Conservation (phyloP, 30 jellyfish, hydroid and myxozoan species). For the Phacellophora camtschatica region DNA sequence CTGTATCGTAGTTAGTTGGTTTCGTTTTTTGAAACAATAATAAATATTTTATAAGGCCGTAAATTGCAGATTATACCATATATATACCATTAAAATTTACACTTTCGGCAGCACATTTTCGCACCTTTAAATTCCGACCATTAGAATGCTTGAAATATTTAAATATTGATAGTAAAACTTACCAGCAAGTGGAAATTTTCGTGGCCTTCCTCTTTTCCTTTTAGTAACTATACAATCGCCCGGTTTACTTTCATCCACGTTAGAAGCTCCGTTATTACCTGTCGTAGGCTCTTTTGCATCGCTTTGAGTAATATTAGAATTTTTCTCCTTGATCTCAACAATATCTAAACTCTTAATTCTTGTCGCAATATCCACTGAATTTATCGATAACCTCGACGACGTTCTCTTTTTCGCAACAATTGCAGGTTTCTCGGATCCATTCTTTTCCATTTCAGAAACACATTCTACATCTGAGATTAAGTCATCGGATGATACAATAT, state of each 20-base stretch:
- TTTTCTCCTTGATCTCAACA: neutral
- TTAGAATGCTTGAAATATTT: no score
- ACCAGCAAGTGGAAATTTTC: neutral
- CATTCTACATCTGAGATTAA: neutral
- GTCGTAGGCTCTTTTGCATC: neutral
- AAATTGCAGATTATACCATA: no score
- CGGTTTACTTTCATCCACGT: neutral
- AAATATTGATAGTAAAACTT: neutral
- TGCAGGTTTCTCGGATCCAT: neutral
- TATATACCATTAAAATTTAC: no score
- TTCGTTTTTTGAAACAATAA: no score
- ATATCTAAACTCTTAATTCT: neutral
- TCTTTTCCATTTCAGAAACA: neutral
- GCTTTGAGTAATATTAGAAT: neutral
- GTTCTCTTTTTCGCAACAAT: neutral
- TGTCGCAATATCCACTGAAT: neutral
- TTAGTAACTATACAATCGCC: neutral
- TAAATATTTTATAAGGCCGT: no score
- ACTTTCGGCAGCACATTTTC: no score
- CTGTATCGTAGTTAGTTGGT: no score
- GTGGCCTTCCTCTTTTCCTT: conserved; percentile 37
- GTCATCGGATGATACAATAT: neutral
- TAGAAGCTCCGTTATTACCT: neutral
- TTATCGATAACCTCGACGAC: neutral
- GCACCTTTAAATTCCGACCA: no score